Percentiles rank a stretch among this genome's conserved stretches.
These are phyloP conservation scores for Drosophila nr. perissopoda DNA, from an alignment of 2,888 invertebrate species.

Conservation along the genomic window DNA sequence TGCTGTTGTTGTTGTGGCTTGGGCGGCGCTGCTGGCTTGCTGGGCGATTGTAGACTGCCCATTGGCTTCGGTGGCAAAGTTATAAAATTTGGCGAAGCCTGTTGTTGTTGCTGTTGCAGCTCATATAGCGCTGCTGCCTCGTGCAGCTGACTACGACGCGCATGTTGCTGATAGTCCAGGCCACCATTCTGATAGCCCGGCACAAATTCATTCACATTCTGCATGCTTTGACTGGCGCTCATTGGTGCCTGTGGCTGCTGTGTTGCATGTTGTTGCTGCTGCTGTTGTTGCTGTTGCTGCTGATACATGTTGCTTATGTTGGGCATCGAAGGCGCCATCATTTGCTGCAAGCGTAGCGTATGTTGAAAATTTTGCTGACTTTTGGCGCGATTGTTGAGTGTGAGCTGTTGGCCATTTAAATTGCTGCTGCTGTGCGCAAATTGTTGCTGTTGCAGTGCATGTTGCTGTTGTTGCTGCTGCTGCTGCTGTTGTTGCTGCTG, in stretches of 20 bases:
- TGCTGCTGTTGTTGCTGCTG: constrained; percentile 74
- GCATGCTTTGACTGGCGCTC: constrained; percentile 85
- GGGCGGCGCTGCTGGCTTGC: constrained; percentile 83
- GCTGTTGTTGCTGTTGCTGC: constrained; percentile 75
- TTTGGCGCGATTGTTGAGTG: constrained; percentile 80
- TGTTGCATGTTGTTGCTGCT: constrained; percentile 62
- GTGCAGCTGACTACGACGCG: constrained; percentile 84
- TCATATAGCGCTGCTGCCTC: constrained; percentile 87
- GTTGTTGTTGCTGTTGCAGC: constrained; percentile 81
- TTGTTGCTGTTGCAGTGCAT: constrained; percentile 78
- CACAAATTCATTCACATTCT: constrained; percentile 82
- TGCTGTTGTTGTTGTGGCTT: constrained; percentile 67
- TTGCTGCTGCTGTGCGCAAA: constrained; percentile 83
- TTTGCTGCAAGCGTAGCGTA: constrained; percentile 83
- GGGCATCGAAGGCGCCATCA: constrained; percentile 85
- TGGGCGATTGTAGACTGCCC: constrained; percentile 72
- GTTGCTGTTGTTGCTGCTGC: constrained; percentile 69
- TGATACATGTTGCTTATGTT: constrained; percentile 84
- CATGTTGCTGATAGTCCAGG: constrained; percentile 68
- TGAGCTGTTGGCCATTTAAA: constrained; percentile 75
- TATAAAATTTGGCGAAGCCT: constrained; percentile 82
- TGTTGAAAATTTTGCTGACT: constrained; percentile 82
- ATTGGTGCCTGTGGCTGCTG: constrained; percentile 64
- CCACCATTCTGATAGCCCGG: constrained; percentile 72
- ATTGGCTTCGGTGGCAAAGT: constrained; percentile 79